A percentile compares a stretch with the other conserved stretches of the same genome.
phyloP scores from a whole-genome alignment of 2,113 vertebrate genomes.

The Nesoenas mayeri region DNA sequence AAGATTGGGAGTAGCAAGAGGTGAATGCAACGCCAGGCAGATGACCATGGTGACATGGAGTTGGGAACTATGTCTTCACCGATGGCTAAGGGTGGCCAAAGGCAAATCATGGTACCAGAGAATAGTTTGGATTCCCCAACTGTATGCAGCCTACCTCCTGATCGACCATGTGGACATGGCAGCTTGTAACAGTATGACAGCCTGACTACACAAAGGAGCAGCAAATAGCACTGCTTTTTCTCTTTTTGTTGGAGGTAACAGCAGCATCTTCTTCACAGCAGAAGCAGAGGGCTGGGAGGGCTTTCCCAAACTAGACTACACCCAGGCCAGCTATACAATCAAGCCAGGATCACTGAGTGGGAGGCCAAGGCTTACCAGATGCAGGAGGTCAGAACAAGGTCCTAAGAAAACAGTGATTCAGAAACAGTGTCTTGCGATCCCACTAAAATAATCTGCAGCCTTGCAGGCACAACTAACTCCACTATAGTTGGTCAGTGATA shows the following conservation, averaged over 20 bases:
- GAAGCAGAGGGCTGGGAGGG: background rate
- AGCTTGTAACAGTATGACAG: background rate
- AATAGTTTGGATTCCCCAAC: background rate
- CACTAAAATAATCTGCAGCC: background rate
- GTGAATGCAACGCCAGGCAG: rapidly evolving
- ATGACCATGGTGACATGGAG: background rate
- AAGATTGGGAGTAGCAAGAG: background rate
- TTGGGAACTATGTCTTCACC: background rate
- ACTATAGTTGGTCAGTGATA: background rate
- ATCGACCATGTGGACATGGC: rapidly evolving
- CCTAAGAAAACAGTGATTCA: background rate
- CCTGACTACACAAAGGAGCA: too few species aligned
- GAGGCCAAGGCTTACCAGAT: background rate
- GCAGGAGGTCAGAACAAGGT: background rate
- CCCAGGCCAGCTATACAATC: background rate
- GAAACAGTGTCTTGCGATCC: background rate
- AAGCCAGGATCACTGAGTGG: rapidly evolving
- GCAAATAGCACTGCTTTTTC: background rate
- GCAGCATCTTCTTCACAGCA: background rate
- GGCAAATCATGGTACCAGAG: background rate
- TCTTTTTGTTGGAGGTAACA: background rate
- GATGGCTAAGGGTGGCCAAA: background rate
- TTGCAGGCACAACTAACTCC: background rate
- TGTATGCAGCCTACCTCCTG: background rate
- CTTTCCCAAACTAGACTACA: background rate